Percentiles rank a stretch among this genome's conserved stretches.
Conservation (phyloP, 2,888 invertebrate genomes). For the Ochlodes sylvanus region DNA sequence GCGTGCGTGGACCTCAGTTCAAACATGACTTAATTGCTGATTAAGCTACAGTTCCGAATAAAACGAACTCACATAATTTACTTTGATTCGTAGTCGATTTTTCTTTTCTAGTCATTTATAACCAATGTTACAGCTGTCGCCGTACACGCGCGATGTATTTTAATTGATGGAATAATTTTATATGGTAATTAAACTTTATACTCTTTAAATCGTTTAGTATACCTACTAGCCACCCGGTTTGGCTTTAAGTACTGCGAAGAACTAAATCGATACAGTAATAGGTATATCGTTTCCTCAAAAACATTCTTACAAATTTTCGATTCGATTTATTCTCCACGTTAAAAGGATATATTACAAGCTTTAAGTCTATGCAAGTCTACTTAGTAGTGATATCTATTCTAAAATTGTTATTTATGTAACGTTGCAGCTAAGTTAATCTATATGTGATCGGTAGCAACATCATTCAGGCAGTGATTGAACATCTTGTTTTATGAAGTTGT, state of each 20-base stretch:
- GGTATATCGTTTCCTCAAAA: too few relatives aligned
- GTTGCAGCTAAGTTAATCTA: neutral
- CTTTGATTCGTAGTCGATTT: conserved; percentile 21
- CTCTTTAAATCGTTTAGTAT: too few relatives aligned
- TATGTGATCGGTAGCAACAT: neutral
- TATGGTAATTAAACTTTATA: neutral
- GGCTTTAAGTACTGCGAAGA: too few relatives aligned
- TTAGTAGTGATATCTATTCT: too few relatives aligned
- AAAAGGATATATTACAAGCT: too few relatives aligned
- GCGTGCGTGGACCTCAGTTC: conserved; percentile 35
- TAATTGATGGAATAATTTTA: neutral
- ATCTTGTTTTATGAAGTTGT: conserved; percentile 11
- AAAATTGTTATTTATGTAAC: too few relatives aligned
- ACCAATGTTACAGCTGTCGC: conserved; percentile 14
- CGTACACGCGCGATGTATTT: conserved; percentile 11
- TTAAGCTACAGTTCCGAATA: conserved; percentile 37
- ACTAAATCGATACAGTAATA: too few relatives aligned
- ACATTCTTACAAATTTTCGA: too few relatives aligned
- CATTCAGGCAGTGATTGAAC: too few relatives aligned
- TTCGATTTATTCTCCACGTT: too few relatives aligned
- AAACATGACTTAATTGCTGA: conserved; percentile 42
- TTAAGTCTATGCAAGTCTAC: too few relatives aligned
- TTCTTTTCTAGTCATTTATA: conserved; percentile 23
- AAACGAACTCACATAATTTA: conserved; percentile 24
- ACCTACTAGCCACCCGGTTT: too few relatives aligned